Base-by-base conservation (phyloP, 2,797 vertebrate genomes). In the Tragelaphus oryx region DNA sequence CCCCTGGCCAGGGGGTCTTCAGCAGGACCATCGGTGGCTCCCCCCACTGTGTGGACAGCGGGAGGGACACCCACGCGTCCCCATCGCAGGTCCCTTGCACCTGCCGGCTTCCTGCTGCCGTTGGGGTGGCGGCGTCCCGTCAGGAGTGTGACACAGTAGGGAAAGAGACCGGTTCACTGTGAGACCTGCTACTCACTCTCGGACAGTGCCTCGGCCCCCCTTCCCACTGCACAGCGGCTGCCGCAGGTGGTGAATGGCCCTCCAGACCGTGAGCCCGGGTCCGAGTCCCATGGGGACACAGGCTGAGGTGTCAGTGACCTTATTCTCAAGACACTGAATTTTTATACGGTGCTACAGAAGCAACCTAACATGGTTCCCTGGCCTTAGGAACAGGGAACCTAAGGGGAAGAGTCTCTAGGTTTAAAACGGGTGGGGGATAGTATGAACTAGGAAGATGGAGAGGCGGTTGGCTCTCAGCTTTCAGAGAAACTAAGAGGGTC, bases 91-190 rank as follows among this genome's bases (percentile, higher is more conserved):
- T 52, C 52, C 37, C 79, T 50, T n/a, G 46, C 0, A 68, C 78
- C 0, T 4, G 60, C 78, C 3, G 54, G 57, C 59, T 46, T 86
- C 68, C 68, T 48, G 95, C 75, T 78, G 96, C 88, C 82, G 26
- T 8, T 2, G 60, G 97, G 90, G 60, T 14, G 2, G 44, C 16
- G 82, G 96, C 97, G 55, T 90, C 88, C 94, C 96, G 50, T 95
- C 75, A 6, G 96, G 93, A 92, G 97, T n/a, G 96, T 96, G 98
- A 96, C 96, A 98, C 98, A 98, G 99, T 98, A 99, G 99, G 98
- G 99, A 99, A 99, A 99, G 99, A 99, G 99, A 99, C 99, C 99
- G 99, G 99, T 99, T 99, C 99, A 99, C 99, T 99, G 99, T 99
- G 99, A 99, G 99, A 99, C 99, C 99, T 99, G 98, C 99, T 99